These are phyloP conservation scores for Macquaria australasica DNA, from an alignment of 2,113 vertebrate genomes.

Conservation along the genomic window DNA sequence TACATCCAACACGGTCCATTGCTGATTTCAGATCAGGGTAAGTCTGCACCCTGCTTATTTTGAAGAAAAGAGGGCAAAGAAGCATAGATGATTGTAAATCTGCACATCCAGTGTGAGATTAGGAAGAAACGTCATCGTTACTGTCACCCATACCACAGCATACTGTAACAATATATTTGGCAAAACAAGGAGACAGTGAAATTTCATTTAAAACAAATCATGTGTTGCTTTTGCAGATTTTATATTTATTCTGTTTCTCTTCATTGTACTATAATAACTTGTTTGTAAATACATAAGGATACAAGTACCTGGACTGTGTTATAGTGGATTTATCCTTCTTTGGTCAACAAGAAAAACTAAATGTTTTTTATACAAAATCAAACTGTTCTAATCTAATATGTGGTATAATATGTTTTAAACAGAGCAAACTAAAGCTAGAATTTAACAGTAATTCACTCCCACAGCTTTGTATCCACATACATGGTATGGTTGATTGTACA, in stretches of 20 bases:
- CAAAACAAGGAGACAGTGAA: background rate
- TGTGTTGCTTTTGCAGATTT: constrained; percentile 35
- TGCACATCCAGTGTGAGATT: background rate
- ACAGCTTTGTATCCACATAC: constrained; percentile 22
- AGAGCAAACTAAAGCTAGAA: constrained; percentile 12
- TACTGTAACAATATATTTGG: background rate
- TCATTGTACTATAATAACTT: constrained; percentile 11
- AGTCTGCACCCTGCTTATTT: constrained; percentile 35
- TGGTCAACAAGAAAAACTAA: background rate
- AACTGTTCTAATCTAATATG: constrained; percentile 10
- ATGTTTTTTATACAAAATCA: constrained; percentile 12
- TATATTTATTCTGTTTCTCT: constrained; percentile 39
- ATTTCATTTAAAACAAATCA: background rate
- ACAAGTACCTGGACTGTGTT: background rate
- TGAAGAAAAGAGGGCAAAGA: constrained; percentile 6
- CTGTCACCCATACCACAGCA: background rate
- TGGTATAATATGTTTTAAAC: constrained; percentile 28
- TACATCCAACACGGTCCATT: constrained; percentile 37
- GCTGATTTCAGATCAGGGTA: constrained; percentile 63
- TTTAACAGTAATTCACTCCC: background rate
- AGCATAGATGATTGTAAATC: constrained; percentile 48
- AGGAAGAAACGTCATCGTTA: background rate
- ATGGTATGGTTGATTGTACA: constrained; percentile 25
- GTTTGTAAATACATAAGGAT: constrained; percentile 43
- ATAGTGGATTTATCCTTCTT: constrained; percentile 12